Percentiles rank a stretch among this genome's conserved stretches.
Conservation (phyloP, 2,888 invertebrate species). For the Trimorus sp. region DNA sequence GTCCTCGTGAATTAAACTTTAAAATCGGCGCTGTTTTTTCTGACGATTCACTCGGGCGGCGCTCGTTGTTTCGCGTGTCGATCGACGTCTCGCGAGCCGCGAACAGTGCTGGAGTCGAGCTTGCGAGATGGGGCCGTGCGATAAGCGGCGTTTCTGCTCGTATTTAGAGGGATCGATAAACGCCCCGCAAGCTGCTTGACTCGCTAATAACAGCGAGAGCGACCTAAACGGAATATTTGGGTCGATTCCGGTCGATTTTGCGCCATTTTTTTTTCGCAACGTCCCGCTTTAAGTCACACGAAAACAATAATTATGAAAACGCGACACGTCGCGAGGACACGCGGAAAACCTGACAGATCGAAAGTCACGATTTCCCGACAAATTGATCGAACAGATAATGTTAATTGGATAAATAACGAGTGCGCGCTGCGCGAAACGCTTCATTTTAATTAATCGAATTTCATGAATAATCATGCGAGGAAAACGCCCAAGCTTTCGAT, state of each 20-base stretch:
- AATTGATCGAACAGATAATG: constrained; percentile 57
- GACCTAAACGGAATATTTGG: constrained; percentile 59
- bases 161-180: constrained; percentile 63
- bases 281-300: constrained; percentile 42
- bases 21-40: constrained; percentile 1
- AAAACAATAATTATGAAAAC: constrained; percentile 51
- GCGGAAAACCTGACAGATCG: constrained; percentile 27
- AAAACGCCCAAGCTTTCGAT: not conserved
- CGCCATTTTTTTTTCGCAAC: constrained; percentile 28
- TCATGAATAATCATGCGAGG: constrained; percentile 22
- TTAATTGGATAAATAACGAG: constrained; percentile 60
- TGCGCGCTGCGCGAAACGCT: constrained; percentile 28
- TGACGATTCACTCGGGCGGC: constrained; percentile 26
- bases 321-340: not conserved
- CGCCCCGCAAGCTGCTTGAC: constrained; percentile 58
- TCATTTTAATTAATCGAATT: constrained; percentile 45
- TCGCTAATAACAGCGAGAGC: constrained; percentile 63
- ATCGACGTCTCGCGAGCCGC: constrained; percentile 28
- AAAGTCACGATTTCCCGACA: constrained; percentile 46
- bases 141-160: constrained; percentile 52
- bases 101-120: constrained; percentile 41
- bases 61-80: constrained; percentile 35
- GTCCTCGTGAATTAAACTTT: constrained; percentile 15
- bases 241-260: constrained; percentile 57
- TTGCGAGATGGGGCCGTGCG: constrained; percentile 54